Conservation (phyloP, 2,113 vertebrate species). For the Albula goreensis region DNA sequence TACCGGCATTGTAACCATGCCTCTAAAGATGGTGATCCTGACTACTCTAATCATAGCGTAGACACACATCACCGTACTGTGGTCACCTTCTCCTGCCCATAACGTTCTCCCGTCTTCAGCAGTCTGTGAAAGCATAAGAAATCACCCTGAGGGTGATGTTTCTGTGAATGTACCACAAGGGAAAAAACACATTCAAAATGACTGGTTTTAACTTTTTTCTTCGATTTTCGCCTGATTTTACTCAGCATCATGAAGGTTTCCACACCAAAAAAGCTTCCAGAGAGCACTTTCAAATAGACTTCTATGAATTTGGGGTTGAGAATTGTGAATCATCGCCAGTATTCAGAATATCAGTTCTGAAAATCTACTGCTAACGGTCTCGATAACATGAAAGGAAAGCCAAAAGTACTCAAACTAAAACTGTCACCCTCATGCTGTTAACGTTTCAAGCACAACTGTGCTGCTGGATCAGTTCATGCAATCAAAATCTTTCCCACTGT, state of each 20-base stretch:
- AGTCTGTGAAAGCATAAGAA: too few relatives aligned
- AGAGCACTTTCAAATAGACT: neutral
- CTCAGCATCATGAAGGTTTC: neutral
- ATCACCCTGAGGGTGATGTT: neutral
- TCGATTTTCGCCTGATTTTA: neutral
- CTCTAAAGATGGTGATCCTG: neutral
- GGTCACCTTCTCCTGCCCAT: neutral
- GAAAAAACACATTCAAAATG: neutral
- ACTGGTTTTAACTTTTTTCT: neutral
- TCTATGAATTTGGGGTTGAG: neutral
- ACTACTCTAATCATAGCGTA: neutral
- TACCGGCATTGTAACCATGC: neutral
- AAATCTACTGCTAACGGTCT: neutral
- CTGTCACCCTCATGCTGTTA: too few relatives aligned
- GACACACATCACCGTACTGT: neutral
- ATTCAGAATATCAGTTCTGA: conserved; percentile 5
- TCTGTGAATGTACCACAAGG: neutral
- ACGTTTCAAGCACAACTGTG: too few relatives aligned
- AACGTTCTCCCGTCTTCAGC: too few relatives aligned
- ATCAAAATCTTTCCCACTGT: too few relatives aligned
- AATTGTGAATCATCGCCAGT: neutral
- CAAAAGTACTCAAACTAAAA: neutral
- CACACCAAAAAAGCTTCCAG: neutral
- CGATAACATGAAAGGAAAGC: too few relatives aligned
- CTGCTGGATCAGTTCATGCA: too few relatives aligned